Evolutionary conservation across 2,888 invertebrate genomes (phyloP), one percentile per base, ranked within the genome.

Genomic region (Hanleya hanleyi): DNA sequence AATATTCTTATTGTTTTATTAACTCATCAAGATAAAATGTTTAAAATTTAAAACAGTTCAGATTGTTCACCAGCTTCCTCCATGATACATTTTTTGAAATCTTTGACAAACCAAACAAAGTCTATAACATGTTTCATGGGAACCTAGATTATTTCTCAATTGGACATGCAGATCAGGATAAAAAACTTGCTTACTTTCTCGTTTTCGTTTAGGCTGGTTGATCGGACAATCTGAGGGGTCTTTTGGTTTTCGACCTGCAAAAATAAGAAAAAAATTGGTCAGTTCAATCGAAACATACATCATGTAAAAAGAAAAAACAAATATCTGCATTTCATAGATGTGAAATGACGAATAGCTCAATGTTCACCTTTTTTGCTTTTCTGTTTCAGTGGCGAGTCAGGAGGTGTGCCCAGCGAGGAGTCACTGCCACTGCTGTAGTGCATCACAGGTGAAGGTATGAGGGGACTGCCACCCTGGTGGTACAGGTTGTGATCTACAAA

Each of bases 151-250:
- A n/a, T n/a, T n/a, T n/a, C n/a, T n/a, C n/a, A n/a, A n/a, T n/a
- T n/a, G n/a, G n/a, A n/a, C n/a, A n/a, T n/a, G n/a, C n/a, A 41
- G 47, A 41, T n/a, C 12, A 15, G 9, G 9, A 69, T 18, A 5
- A 2, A 61, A 41, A 1, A 0, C 9, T 65, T 51, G 81, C 82
- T 80, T 85, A 91, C 92, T 97, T 92, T 98, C 98, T 90, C 97
- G 94, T 90, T 80, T 95, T 94, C 82, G 82, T 85, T 87, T 88
- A 47, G 87, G 82, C 68, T 85, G 95, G 94, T 74, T 92, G 72
- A 85, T 76, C 51, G 85, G 81, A 72, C 82, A 84, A 69, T 91
- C 91, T 62, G 26, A 4, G 47, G 88, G 94, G 75, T 87, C 88
- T 83, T 91, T 91, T 83, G 95, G 94, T 91, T 96, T 96, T 87